These are phyloP conservation scores for Bubalus kerabau DNA, from an alignment of 2,113 vertebrate species.

Conservation along the genomic window DNA sequence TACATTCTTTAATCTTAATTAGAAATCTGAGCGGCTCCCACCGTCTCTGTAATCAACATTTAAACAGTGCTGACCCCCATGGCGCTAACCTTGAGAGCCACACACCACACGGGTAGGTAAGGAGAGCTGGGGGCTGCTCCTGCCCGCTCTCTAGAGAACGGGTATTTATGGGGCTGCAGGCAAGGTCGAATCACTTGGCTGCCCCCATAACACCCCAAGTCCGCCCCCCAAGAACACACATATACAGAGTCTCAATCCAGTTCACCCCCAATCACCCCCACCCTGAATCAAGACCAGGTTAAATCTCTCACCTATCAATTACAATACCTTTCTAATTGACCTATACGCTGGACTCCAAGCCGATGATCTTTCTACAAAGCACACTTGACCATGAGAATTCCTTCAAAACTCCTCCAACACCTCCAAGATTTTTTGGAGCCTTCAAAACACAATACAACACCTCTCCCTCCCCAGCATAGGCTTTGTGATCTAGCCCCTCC, in stretches of 20 bases:
- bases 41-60: constrained; percentile 75
- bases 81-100: constrained; percentile 69
- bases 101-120: background rate
- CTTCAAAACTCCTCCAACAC: background rate
- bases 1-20: constrained; percentile 85
- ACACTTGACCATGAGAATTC: background rate
- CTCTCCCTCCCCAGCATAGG: background rate
- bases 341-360: background rate
- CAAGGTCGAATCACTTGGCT: background rate
- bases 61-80: constrained; percentile 72
- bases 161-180: background rate
- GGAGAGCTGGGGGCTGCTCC: background rate
- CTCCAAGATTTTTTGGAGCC: background rate
- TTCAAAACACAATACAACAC: background rate
- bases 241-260: background rate
- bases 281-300: background rate
- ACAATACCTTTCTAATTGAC: background rate
- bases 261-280: background rate
- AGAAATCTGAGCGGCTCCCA: constrained; percentile 82
- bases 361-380: background rate
- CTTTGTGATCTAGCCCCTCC: background rate
- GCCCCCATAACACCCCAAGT: background rate
- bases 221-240: background rate
- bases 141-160: background rate
- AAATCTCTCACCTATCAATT: background rate